Conservation (phyloP, 2,888 invertebrate species). For the Thecocarcelia acutangulata region DNA sequence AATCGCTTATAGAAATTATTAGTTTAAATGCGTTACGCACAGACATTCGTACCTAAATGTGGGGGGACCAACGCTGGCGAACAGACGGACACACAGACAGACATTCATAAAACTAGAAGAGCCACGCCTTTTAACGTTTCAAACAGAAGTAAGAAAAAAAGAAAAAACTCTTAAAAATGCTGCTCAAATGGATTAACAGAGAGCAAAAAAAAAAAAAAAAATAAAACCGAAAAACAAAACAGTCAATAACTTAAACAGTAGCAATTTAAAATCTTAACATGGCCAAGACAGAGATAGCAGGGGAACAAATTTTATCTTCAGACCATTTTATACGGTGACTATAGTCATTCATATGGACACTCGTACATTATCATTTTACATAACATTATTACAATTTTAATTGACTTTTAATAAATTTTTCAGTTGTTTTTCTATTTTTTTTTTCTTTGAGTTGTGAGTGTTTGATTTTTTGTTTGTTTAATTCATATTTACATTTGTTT, state of each 20-base stretch:
- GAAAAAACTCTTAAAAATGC: background rate
- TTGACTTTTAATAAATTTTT: slow-evolving; percentile 66
- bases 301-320: slow-evolving; percentile 46
- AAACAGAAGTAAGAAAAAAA: background rate
- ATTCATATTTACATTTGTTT: slow-evolving; percentile 30
- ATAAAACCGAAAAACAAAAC: background rate
- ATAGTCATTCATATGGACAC: slow-evolving; percentile 24
- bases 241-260: slow-evolving; percentile 56
- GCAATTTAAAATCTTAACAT: slow-evolving; percentile 62
- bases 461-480: background rate
- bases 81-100: slow-evolving; percentile 2
- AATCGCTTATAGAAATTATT: slow-evolving; percentile 59
- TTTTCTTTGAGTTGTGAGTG: slow-evolving; percentile 2
- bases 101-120: slow-evolving; percentile 53
- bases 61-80: background rate
- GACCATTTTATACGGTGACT: slow-evolving; percentile 49
- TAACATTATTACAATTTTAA: slow-evolving; percentile 66
- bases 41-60: slow-evolving; percentile 2
- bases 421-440: background rate
- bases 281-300: slow-evolving; percentile 42
- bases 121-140: slow-evolving; percentile 63
- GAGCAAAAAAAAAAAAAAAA: slow-evolving; percentile 12
- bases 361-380: slow-evolving; percentile 63
- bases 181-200: slow-evolving; percentile 36
- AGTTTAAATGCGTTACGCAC: slow-evolving; percentile 64